phyloP scores from a whole-genome alignment of 2,113 vertebrate species.

The Triplophysa tibetana region DNA sequence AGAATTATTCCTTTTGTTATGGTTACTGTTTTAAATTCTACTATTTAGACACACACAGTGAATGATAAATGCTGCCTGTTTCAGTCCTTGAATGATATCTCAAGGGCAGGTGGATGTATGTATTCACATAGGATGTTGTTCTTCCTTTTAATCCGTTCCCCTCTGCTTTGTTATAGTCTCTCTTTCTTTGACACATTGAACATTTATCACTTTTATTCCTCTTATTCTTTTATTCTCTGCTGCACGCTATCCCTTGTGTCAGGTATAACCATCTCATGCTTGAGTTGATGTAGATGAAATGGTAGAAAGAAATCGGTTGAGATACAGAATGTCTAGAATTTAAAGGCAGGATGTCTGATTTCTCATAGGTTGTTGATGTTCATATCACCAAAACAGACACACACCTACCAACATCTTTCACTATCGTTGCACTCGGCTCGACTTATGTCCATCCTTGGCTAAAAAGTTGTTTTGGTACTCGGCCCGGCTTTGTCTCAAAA shows the following conservation, averaged over 20 bases:
- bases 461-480: no score
- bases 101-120: constrained; percentile 57
- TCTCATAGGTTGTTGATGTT: no score
- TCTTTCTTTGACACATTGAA: background rate
- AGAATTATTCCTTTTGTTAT: background rate
- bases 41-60: constrained; percentile 49
- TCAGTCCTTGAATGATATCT: constrained; percentile 76
- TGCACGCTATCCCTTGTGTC: background rate
- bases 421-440: no score
- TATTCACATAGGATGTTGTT: constrained; percentile 12
- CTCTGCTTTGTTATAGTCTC: background rate
- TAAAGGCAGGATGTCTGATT: no score
- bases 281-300: background rate
- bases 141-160: constrained; percentile 19
- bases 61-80: constrained; percentile 71
- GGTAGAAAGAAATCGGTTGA: background rate
- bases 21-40: background rate
- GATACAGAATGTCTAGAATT: background rate
- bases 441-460: no score
- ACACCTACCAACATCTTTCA: no score
- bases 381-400: no score
- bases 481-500: no score
- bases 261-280: background rate
- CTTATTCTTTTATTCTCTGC: no score
- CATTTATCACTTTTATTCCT: background rate